Evolutionary conservation across 2,113 vertebrate species (phyloP).

Genomic region (Ophthalmolycus amberensis): DNA sequence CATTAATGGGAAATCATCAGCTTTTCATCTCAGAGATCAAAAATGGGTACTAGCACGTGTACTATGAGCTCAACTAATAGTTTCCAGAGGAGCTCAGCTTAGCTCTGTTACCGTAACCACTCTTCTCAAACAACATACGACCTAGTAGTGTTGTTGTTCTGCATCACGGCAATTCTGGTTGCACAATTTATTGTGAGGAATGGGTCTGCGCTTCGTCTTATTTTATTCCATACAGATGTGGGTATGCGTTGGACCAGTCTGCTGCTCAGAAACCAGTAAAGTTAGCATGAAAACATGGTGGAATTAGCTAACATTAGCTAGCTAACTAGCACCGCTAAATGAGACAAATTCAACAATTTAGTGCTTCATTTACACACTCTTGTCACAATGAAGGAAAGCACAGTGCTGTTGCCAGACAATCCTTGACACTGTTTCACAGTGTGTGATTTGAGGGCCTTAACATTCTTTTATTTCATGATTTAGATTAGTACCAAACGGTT

Average conservation of each 20-base stretch:
- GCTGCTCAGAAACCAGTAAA: too few relatives aligned
- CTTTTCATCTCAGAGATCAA: slow-evolving; percentile 44
- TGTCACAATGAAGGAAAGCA: neutral
- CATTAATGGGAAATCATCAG: slow-evolving; percentile 60
- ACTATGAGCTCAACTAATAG: slow-evolving; percentile 32
- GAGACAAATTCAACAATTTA: neutral
- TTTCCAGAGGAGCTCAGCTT: slow-evolving; percentile 48
- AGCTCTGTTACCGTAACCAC: slow-evolving; percentile 37
- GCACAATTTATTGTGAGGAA: neutral
- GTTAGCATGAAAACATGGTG: too few relatives aligned
- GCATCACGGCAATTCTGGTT: neutral
- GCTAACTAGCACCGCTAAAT: neutral
- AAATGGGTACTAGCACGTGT: slow-evolving; percentile 4
- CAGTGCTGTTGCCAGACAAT: neutral
- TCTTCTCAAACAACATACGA: neutral
- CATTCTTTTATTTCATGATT: neutral
- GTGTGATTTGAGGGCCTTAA: neutral
- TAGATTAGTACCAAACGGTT: too few relatives aligned
- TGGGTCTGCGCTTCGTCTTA: neutral
- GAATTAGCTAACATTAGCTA: neutral
- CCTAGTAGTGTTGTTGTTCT: neutral
- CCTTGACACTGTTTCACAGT: neutral
- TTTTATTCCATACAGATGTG: neutral
- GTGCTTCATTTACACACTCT: neutral
- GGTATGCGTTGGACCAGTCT: too few relatives aligned